phyloP scores from a whole-genome alignment of 2,797 vertebrate genomes.

The Cossypha caffra region DNA sequence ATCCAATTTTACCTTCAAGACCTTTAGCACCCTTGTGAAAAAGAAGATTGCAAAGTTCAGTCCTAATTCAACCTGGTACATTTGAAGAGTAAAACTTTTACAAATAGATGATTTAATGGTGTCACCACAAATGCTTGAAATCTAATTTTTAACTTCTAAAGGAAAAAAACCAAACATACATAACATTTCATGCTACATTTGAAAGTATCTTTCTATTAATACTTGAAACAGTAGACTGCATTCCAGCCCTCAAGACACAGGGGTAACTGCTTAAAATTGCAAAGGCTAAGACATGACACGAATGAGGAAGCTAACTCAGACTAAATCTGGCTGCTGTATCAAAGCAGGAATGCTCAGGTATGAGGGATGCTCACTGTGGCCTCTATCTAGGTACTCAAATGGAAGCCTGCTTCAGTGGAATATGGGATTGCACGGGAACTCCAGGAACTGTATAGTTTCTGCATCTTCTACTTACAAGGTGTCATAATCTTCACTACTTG shows the following conservation, averaged over 20 bases:
- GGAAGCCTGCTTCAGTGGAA: not conserved
- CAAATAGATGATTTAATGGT: not conserved
- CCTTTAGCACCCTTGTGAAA: constrained; percentile 73
- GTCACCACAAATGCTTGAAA: not conserved
- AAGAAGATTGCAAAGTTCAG: not conserved
- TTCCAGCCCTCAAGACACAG: not conserved
- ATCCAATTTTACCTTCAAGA: constrained; percentile 68
- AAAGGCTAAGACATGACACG: not conserved
- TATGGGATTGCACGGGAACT: not conserved
- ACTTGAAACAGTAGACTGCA: not conserved
- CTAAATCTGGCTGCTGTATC: not conserved
- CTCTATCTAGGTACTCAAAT: not conserved
- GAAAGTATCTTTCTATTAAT: not conserved
- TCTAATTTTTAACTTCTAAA: not conserved
- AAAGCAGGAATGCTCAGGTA: not conserved
- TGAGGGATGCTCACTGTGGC: not conserved
- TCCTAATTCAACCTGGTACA: not conserved
- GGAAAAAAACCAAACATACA: not conserved
- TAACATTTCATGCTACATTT: not conserved
- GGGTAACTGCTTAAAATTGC: not conserved
- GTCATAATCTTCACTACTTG: not conserved
- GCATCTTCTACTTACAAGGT: not conserved
- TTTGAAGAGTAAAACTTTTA: not conserved
- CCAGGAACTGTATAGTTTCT: not conserved
- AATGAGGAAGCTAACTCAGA: not conserved